Evolutionary conservation across 2,797 vertebrate genomes (phyloP).

Genomic region (Phoeniculus purpureus): DNA sequence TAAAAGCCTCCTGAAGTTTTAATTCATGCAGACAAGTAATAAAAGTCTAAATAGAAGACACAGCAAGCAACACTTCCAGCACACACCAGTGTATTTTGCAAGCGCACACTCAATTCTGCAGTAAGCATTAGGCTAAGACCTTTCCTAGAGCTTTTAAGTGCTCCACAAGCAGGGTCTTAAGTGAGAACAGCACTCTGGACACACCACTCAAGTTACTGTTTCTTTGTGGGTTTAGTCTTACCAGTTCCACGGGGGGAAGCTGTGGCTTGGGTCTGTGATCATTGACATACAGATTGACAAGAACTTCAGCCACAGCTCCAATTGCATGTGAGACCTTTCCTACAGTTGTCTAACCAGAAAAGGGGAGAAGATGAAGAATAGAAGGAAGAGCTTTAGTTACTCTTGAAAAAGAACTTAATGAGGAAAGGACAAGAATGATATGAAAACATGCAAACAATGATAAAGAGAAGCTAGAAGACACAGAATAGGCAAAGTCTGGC

Average conservation of each 20-base stretch:
- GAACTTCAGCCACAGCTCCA: slow-evolving; percentile 91
- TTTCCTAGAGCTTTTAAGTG: neutral
- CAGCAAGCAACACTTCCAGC: neutral
- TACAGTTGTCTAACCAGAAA: slow-evolving; percentile 86
- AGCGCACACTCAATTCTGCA: neutral
- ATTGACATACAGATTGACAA: slow-evolving; percentile 95
- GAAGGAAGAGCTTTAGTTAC: slow-evolving; percentile 34
- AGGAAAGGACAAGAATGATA: neutral
- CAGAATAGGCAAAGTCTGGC: neutral
- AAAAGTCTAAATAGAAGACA: slow-evolving; percentile 1
- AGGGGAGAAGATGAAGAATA: slow-evolving; percentile 26
- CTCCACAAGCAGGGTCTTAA: neutral
- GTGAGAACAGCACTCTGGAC: neutral
- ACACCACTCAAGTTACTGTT: neutral
- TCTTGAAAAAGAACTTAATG: neutral
- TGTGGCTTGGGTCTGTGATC: slow-evolving; percentile 90
- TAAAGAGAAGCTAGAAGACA: neutral
- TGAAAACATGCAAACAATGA: neutral
- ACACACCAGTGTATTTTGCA: neutral
- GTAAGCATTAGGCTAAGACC: neutral
- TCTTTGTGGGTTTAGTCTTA: slow-evolving; percentile 76
- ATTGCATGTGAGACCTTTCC: slow-evolving; percentile 91
- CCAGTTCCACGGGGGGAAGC: slow-evolving; percentile 78
- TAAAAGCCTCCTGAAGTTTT: slow-evolving; percentile 36
- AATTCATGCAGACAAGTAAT: slow-evolving; percentile 13